Base-by-base conservation (phyloP, 2,888 invertebrate species). In the Osmoderma eremita region DNA sequence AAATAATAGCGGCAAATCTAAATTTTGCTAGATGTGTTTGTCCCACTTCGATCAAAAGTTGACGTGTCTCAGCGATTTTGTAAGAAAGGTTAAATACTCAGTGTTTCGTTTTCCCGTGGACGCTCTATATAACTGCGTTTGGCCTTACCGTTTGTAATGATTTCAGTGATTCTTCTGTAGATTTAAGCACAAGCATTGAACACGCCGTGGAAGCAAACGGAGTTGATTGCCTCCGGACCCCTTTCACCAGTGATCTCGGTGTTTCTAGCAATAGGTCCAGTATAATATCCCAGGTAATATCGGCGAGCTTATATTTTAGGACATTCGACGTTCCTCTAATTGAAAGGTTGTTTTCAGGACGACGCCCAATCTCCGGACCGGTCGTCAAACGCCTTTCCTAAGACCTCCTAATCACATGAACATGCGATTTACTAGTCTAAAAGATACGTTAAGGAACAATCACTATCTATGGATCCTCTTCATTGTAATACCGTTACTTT, bases 171-270 rank as follows among this genome's bases (percentile, higher is more conserved):
- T 85, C 89, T 72, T 88, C 90, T 61, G 81, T 84, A 75, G 89
- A 88, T 76, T 84, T 84, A 78, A 88, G 87, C 77, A 81, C 83
- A 76, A 84, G 82, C 74, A 83, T 83, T 74, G 81, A 83, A 75
- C 83, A 82, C 73, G 79, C 77, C 70, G 82, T 82, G 67, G 83
- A 80, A 62, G 78, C 77, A 58, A 78, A 72, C 69, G 78, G 76
- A 61, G 76, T 76, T 68, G 78, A 82, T 68, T 82, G 83, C 65
- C 79, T 83, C 65, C 81, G 82, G 77, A 86, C 83, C 74, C 88
- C 87, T 45, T 88, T 88, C 80, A 86, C 84, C 62, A 87, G 86
- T 81, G 89, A 88, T 79, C 83, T 88, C 74, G 88, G 86, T 76
- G 81, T 88, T 65, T 83, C 84, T 70, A 87, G 87, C 76, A 87